phyloP scores from a whole-genome alignment of 2,113 vertebrate genomes.

The Cynopterus brachyotis region DNA sequence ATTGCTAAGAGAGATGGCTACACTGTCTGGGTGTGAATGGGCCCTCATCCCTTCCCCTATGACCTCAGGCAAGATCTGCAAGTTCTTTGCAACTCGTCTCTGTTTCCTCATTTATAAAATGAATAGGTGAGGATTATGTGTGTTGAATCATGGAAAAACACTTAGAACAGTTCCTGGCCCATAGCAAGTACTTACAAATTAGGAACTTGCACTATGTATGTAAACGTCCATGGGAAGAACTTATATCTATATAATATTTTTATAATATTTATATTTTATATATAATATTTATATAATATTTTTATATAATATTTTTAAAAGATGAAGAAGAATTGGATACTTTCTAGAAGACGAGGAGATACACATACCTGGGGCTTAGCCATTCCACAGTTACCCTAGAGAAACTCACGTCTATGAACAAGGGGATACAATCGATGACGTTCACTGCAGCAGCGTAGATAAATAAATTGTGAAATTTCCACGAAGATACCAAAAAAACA shows the following conservation, averaged over 20 bases:
- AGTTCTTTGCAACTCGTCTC: background rate
- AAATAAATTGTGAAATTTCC: background rate
- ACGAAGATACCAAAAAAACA: background rate
- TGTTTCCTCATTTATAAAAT: background rate
- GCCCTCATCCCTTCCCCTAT: background rate
- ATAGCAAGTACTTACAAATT: background rate
- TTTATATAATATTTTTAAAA: background rate
- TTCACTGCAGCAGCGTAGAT: fast-evolving
- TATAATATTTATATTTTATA: too few species aligned
- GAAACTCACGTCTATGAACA: background rate
- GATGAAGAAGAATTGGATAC: background rate
- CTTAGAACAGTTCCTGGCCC: background rate
- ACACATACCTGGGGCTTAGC: background rate
- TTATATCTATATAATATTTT: background rate
- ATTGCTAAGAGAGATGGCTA: background rate
- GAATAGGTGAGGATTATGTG: background rate
- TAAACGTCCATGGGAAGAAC: background rate
- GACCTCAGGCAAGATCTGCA: background rate
- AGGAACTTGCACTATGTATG: background rate
- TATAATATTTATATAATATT: too few species aligned
- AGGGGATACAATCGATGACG: background rate
- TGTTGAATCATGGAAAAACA: background rate
- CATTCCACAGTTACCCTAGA: background rate
- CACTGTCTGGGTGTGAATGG: background rate
- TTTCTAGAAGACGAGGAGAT: background rate